Base-by-base conservation (phyloP, 1,140 invertebrate genomes). In the Antheraea mylitta region DNA sequence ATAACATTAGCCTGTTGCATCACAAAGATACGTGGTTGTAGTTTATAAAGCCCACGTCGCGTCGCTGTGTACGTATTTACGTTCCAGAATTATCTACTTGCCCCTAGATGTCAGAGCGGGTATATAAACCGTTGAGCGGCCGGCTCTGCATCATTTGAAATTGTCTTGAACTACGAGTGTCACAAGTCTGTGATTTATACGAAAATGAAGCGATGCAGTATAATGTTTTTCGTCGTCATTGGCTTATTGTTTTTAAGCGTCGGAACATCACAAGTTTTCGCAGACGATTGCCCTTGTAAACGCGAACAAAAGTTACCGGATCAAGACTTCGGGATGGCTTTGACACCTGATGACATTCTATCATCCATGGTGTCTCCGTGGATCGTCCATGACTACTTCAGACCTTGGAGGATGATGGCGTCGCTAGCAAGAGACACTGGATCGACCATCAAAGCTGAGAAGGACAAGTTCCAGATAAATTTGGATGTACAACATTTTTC, bases 371-470 rank as follows among this genome's bases (percentile, higher is more conserved):
- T 86, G 75, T 58, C 76, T 0, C 83, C 85, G 0, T 83, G 71
- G 70, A 69, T 75, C 22, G 59, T 79, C 48, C 71, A 75, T 22
- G 79, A 83, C 68, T 93, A 94, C 67, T 93, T 93, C 74, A 92
- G 94, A 68, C 92, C 95, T 74, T 93, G 95, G 60, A 93, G 93
- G 58, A 78, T 87, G 10, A 85, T 96, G 72, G 95, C 96, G 78
- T 93, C 96, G 0, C 92, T 95, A 36, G 94, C 96, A 58, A 72
- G 70, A 9, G 85, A 86, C 64, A 62, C 85, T n/a, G 83, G 85
- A 60, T 88, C 87, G 0, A 83, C 78, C 0, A 87, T 90, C 38
- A 85, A 86, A 58, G 66, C 96, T 94, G 88, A 90, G 18, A 87
- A 90, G 38, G 78, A 88, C 45, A 79, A 81, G 64, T 89, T 89